phyloP scores from a whole-genome alignment of 1,140 invertebrate species.

The Drosophila willistoni region DNA sequence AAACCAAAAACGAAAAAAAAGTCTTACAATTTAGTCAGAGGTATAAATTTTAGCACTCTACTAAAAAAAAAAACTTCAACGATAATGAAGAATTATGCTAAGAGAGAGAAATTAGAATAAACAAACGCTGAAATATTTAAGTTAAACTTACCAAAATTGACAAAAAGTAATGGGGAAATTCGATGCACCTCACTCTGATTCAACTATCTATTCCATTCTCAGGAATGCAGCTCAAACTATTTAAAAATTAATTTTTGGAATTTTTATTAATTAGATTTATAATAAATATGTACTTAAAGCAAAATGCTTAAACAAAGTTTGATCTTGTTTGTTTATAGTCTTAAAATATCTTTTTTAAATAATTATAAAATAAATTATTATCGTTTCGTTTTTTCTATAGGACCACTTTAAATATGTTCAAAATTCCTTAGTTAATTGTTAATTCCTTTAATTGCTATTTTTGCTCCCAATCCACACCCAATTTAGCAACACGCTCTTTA shows the following conservation, averaged over 20 bases:
- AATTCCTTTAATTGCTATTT: background rate
- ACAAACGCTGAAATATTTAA: background rate
- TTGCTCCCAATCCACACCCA: background rate
- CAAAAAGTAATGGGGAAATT: background rate
- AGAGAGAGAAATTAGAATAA: background rate
- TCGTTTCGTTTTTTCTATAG: background rate
- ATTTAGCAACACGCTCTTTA: conserved; percentile 11
- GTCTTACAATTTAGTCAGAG: conserved; percentile 21
- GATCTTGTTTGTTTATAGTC: too few species aligned
- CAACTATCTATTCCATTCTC: too few species aligned
- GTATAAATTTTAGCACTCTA: conserved; percentile 10
- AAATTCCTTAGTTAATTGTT: background rate
- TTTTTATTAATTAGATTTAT: too few species aligned
- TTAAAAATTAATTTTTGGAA: too few species aligned
- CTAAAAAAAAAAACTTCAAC: background rate
- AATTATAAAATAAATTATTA: too few species aligned
- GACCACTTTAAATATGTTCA: background rate
- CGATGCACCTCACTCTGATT: too few species aligned
- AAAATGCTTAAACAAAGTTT: too few species aligned
- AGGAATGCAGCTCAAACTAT: too few species aligned
- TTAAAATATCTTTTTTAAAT: too few species aligned
- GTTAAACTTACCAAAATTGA: background rate
- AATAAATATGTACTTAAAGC: too few species aligned
- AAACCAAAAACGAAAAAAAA: conserved; percentile 29
- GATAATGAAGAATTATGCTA: conserved; percentile 33